Evolutionary conservation across 2,113 vertebrate genomes (phyloP), one percentile per base, ranked within the genome.

Genomic region (Gulo gulo): DNA sequence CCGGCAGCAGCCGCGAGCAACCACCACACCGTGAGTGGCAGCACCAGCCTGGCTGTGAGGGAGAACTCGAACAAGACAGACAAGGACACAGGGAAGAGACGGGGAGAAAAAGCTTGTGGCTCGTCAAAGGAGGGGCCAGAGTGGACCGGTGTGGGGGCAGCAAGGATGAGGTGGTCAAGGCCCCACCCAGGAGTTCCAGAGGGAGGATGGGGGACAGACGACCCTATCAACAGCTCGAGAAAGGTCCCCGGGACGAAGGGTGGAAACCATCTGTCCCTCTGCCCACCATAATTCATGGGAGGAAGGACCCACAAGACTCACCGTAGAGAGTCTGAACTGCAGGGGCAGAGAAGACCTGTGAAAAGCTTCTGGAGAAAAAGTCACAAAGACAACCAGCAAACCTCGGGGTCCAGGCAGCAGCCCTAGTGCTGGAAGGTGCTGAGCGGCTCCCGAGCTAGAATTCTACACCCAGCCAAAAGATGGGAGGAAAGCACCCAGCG

Each of bases 371-470:
- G 78, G 31, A 83, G 71, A 90, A 39, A 47, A 1, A 7, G 29
- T 50, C 76, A 80, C 29, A 55, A 81, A 91, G 42, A 80, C 83
- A 91, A 86, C 31, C 24, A 73, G 80, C 61, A 36, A 52, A 29
- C 13, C 7, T 84, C 18, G 5, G 39, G 16, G 18, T 3, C 20
- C 42, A 20, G 29, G 21, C 5, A 73, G 82, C 65, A 47, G 59
- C 4, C 23, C 42, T 10, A 12, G 8, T 26, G 31, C 11, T 29
- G 88, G 50, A 34, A 50, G 42, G 21, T 10, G 45, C n/a, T 1
- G 23, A 76, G 36, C 18, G 63, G 29, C 0, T 18, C 69, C 73
- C 34, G 39, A 16, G 4, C 29, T 24, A 34, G n/a, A 34, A 34
- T n/a, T 79, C 52, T 34, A 86, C 0, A 36, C 8, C 2, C 47